phyloP scores from a whole-genome alignment of 2,113 vertebrate species.

The Proterorhinus semilunaris region DNA sequence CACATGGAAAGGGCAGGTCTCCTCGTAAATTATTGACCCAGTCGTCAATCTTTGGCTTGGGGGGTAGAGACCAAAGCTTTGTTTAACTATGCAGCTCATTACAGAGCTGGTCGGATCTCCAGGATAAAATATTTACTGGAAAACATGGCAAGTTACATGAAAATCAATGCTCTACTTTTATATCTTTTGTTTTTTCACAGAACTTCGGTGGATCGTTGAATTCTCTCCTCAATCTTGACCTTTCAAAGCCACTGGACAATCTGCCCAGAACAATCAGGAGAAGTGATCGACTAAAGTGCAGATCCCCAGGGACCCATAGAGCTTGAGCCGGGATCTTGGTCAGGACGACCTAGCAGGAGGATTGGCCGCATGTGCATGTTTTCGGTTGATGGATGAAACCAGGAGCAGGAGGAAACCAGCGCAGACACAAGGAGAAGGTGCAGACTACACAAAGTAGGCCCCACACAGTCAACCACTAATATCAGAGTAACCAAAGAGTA shows the following conservation, averaged over 20 bases:
- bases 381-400: neutral
- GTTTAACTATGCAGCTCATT: neutral
- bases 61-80: slow-evolving; percentile 2
- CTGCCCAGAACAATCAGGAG: no score
- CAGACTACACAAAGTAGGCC: neutral
- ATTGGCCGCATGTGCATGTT: neutral
- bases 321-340: no score
- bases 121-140: neutral
- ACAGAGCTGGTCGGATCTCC: neutral
- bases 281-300: no score
- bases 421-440: neutral
- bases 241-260: no score
- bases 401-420: neutral
- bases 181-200: no score
- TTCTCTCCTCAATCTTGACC: no score
- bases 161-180: neutral
- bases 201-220: no score
- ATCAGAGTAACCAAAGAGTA: no score
- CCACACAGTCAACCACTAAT: no score
- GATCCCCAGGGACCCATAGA: no score
- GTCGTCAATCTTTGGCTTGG: slow-evolving; percentile 14
- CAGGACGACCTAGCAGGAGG: no score
- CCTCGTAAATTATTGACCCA: slow-evolving; percentile 43
- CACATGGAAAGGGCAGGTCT: slow-evolving; percentile 15
- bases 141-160: neutral